A percentile compares a stretch with the other conserved stretches of the same genome.
Evolutionary conservation across 2,797 vertebrate genomes (phyloP).

Genomic region (Alauda arvensis): DNA sequence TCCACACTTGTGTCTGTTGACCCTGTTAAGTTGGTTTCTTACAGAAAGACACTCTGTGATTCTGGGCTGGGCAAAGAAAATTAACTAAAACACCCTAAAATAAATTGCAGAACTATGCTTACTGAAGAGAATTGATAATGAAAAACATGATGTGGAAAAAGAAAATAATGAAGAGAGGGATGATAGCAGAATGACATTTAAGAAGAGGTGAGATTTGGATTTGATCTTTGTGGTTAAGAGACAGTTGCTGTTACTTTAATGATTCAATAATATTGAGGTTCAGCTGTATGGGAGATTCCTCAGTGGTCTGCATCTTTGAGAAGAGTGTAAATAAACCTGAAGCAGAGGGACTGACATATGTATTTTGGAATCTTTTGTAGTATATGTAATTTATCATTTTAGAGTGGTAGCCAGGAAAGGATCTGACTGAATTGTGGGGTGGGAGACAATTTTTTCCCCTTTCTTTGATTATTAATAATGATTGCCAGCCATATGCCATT

Average conservation of each 20-base stretch:
- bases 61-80: conserved; percentile 1
- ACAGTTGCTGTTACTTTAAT: not conserved
- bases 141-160: not conserved
- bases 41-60: conserved; percentile 4
- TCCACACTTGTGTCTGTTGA: conserved; percentile 2
- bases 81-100: conserved; percentile 30
- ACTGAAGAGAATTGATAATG: conserved; percentile 28
- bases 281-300: not conserved
- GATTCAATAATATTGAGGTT: not conserved
- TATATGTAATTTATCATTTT: not conserved
- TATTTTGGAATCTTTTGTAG: not conserved
- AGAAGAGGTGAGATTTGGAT: not conserved
- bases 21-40: conserved; percentile 17
- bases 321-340: not conserved
- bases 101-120: conserved; percentile 25
- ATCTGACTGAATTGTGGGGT: not conserved
- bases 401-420: not conserved
- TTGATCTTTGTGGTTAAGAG: not conserved
- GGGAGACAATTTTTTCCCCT: not conserved
- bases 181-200: not conserved
- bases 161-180: conserved; percentile 30
- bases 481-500: not conserved
- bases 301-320: not conserved
- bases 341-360: not conserved
- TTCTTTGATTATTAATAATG: not conserved